Evolutionary conservation across 2,888 invertebrate species (phyloP), one percentile per base, ranked within the genome.

Genomic region (Isoperla grammatica): DNA sequence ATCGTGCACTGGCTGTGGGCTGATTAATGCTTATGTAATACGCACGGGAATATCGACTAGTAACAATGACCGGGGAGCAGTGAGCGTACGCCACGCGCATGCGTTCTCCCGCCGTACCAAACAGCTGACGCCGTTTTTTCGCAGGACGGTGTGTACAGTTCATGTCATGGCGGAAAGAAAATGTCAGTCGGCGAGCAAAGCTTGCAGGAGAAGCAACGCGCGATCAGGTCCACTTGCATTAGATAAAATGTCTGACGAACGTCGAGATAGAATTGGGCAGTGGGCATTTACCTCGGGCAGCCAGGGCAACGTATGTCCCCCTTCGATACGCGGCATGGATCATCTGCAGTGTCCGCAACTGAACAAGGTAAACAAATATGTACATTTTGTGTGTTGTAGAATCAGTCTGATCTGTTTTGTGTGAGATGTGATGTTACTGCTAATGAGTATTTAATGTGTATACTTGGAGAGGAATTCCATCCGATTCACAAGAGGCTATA

Each of bases 341-440:
- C 70, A 69, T 59, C 62, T 73, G 15, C 60, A 72, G 53, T 71
- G 72, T 61, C 72, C 72, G 1, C 64, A 71, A 48, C 67, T 73
- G 17, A 72, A 72, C 60, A 73, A 72, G 70, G 73, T 72, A 63
- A 56, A n/a, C n/a, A n/a, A n/a, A n/a, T n/a, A n/a, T n/a, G n/a
- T n/a, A 48, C 22, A n/a, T 12, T n/a, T n/a, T n/a, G n/a, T n/a
- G n/a, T n/a, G n/a, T n/a, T n/a, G n/a, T n/a, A n/a, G n/a, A n/a
- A n/a, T n/a, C n/a, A n/a, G n/a, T n/a, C n/a, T n/a, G n/a, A n/a
- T n/a, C n/a, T n/a, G n/a, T n/a, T n/a, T n/a, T n/a, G n/a, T n/a
- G n/a, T n/a, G n/a, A n/a, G n/a, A n/a, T n/a, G n/a, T n/a, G n/a
- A n/a, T n/a, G n/a, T n/a, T n/a, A n/a, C n/a, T n/a, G n/a, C n/a